These are phyloP conservation scores for Galerucella calmariensis DNA, from an alignment of 2,888 invertebrate species.

Conservation along the genomic window DNA sequence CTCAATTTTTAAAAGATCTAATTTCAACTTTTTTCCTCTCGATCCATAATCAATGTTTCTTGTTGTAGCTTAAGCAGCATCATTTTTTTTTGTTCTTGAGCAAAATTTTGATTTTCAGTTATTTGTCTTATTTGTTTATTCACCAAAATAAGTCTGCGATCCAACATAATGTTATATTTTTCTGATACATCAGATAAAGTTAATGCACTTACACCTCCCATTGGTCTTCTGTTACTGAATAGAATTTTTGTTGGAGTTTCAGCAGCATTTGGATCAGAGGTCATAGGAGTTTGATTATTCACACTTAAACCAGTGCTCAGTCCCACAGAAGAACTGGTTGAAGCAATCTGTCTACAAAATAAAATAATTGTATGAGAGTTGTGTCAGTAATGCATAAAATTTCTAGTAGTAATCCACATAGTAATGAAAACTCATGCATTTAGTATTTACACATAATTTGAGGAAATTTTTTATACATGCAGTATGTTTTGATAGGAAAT, in stretches of 20 bases:
- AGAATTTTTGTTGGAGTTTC: not conserved
- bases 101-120: not conserved
- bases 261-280: not conserved
- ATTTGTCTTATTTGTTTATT: not conserved
- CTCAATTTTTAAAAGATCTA: conserved; percentile 3
- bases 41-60: not conserved
- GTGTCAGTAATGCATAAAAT: no score
- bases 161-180: conserved; percentile 24
- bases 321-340: no score
- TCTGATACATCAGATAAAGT: conserved; percentile 19
- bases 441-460: no score
- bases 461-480: no score
- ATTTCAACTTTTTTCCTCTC: not conserved
- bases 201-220: conserved; percentile 9
- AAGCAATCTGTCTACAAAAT: no score
- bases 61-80: conserved; percentile 1
- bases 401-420: no score
- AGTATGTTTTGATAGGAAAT: not conserved
- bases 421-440: no score
- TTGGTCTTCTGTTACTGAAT: conserved; percentile 17
- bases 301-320: not conserved
- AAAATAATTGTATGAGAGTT: no score
- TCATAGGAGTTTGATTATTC: not conserved
- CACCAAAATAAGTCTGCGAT: conserved; percentile 12
- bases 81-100: conserved; percentile 1